Conservation (phyloP, 2,113 vertebrate species). For the Zosterops lateralis region DNA sequence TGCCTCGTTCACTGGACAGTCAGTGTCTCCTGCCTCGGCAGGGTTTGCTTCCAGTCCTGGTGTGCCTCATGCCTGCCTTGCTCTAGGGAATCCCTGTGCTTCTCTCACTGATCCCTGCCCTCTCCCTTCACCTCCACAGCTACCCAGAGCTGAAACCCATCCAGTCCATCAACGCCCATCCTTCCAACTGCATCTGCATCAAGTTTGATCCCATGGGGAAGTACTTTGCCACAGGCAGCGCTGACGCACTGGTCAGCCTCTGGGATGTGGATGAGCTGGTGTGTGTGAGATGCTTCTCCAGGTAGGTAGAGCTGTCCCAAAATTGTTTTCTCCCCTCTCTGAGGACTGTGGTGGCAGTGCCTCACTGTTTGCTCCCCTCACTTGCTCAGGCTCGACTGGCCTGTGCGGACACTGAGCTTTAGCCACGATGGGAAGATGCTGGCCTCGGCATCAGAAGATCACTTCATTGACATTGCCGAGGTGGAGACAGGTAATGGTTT, state of each 20-base stretch:
- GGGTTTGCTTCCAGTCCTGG: not conserved
- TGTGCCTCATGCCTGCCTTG: not conserved
- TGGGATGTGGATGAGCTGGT: conserved; percentile 96
- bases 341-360: not conserved
- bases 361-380: not conserved
- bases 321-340: not conserved
- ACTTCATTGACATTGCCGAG: conserved; percentile 97
- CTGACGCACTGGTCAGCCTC: conserved; percentile 93
- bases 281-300: conserved; percentile 96
- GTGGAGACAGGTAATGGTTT: conserved; percentile 88
- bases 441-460: conserved; percentile 94
- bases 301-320: conserved; percentile 65
- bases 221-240: conserved; percentile 96
- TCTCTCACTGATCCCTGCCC: not conserved
- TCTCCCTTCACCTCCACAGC: conserved; percentile 65
- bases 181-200: conserved; percentile 99
- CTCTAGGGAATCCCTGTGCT: not conserved
- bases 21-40: not conserved
- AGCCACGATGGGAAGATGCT: conserved; percentile 98
- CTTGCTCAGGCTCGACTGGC: conserved; percentile 89
- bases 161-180: conserved; percentile 97
- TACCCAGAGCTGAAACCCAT: conserved; percentile 97
- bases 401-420: conserved; percentile 94
- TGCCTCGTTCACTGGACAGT: not conserved
- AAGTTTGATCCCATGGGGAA: conserved; percentile 97